These are phyloP conservation scores for Silurus asotus DNA, from an alignment of 2,113 vertebrate species.

Conservation along the genomic window DNA sequence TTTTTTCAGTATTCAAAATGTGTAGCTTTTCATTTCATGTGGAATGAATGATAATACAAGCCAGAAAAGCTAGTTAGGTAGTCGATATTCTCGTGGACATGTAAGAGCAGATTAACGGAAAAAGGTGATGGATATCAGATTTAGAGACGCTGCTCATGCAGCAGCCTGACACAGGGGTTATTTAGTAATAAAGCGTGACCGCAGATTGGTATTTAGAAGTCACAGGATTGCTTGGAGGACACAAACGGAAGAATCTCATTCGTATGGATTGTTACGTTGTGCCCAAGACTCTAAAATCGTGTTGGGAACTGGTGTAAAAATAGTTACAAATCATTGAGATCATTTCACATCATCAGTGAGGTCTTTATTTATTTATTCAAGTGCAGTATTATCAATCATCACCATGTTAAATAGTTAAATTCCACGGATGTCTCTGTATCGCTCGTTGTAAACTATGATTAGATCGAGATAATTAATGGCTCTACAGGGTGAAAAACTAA, in stretches of 20 bases:
- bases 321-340: too few relatives aligned
- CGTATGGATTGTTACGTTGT: too few relatives aligned
- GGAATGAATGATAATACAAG: background rate
- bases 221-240: background rate
- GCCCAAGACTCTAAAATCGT: background rate
- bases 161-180: background rate
- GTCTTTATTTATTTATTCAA: background rate
- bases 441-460: background rate
- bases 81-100: background rate
- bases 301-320: too few relatives aligned
- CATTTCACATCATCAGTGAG: background rate
- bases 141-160: background rate
- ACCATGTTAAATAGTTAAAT: background rate
- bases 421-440: background rate
- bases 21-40: background rate
- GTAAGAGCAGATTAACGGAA: slow-evolving; percentile 1
- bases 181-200: too few relatives aligned
- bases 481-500: too few relatives aligned
- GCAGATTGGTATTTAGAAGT: background rate
- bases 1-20: background rate
- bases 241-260: background rate
- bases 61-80: background rate
- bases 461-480: too few relatives aligned
- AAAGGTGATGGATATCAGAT: background rate
- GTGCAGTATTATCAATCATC: background rate